Conservation (phyloP, 2,113 vertebrate genomes). For the Pseudopipra pipra region DNA sequence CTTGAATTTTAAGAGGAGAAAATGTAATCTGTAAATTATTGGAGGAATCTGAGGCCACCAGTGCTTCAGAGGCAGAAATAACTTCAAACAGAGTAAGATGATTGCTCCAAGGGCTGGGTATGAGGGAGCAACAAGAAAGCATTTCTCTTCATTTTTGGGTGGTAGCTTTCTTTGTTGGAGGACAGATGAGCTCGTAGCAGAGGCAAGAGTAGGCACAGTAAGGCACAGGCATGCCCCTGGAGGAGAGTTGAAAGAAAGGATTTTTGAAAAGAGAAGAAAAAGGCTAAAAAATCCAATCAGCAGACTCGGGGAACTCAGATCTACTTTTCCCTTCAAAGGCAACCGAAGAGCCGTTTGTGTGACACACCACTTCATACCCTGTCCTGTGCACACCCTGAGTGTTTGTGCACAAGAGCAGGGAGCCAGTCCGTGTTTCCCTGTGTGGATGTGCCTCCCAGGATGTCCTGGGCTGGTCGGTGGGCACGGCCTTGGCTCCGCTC, state of each 20-base stretch:
- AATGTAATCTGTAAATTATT: background rate
- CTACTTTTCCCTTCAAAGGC: background rate
- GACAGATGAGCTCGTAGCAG: background rate
- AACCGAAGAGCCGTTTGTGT: background rate
- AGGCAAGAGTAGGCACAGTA: background rate
- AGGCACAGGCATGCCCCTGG: background rate
- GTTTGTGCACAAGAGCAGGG: background rate
- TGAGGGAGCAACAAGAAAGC: background rate
- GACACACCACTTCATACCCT: background rate
- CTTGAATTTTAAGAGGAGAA: background rate
- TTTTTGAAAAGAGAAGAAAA: background rate
- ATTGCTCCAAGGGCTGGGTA: background rate
- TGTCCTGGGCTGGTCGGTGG: accelerated
- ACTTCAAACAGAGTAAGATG: background rate
- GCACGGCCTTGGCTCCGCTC: background rate
- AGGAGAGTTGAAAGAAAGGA: background rate
- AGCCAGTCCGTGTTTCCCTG: background rate
- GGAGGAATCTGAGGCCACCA: background rate
- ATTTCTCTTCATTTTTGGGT: background rate
- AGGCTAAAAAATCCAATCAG: background rate
- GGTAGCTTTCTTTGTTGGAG: background rate
- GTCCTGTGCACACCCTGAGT: background rate
- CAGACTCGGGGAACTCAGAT: background rate
- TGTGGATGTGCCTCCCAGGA: background rate
- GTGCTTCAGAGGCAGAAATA: background rate